Conservation (phyloP, 2,113 vertebrate genomes). For the Cyprinodon brontotheroides region DNA sequence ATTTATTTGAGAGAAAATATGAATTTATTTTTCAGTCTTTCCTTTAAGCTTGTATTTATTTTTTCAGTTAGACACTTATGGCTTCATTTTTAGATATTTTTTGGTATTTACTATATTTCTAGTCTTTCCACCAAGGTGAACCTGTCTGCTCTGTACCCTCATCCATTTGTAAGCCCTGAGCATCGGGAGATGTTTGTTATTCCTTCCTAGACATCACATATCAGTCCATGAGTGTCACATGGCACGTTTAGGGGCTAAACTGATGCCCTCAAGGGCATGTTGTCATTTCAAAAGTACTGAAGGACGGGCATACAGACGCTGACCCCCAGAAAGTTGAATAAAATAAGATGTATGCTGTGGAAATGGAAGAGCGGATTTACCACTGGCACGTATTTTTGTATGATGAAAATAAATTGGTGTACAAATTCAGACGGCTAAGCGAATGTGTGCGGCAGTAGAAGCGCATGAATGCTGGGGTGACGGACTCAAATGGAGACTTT, state of each 20-base stretch:
- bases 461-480: not conserved
- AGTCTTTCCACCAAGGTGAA: constrained; percentile 32
- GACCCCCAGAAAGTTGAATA: constrained; percentile 15
- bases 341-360: constrained; percentile 16
- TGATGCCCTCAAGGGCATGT: constrained; percentile 45
- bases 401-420: not conserved
- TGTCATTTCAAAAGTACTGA: constrained; percentile 33
- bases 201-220: constrained; percentile 33
- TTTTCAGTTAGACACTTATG: constrained; percentile 7
- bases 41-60: constrained; percentile 28
- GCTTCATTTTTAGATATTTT: constrained; percentile 28
- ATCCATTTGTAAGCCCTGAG: constrained; percentile 3
- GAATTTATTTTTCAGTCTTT: constrained; percentile 13
- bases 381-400: not conserved
- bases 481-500: not conserved
- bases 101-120: constrained; percentile 21
- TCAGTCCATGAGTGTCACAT: constrained; percentile 21
- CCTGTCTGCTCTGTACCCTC: constrained; percentile 5
- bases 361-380: not conserved
- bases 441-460: not conserved
- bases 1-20: constrained; percentile 27
- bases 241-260: constrained; percentile 23
- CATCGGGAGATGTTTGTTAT: constrained; percentile 31
- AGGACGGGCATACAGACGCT: constrained; percentile 28
- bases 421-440: constrained; percentile 1